These are phyloP conservation scores for Amblyornis subalaris DNA, from an alignment of 2,113 vertebrate species.

Conservation along the genomic window DNA sequence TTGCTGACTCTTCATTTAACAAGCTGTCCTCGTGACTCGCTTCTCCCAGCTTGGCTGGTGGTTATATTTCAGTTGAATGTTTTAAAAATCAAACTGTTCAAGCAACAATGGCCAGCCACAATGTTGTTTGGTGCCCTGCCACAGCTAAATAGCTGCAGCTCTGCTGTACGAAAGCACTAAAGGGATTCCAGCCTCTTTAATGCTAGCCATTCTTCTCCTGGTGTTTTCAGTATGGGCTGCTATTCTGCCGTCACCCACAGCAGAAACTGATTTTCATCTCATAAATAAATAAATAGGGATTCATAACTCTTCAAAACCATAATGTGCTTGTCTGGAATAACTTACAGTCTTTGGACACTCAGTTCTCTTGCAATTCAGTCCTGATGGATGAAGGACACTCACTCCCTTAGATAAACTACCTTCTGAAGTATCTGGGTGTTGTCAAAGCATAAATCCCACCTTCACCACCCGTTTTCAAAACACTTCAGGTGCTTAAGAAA, in stretches of 20 bases:
- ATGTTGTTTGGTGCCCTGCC: conserved; percentile 45
- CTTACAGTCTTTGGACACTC: not conserved
- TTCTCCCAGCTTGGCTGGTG: conserved; percentile 24
- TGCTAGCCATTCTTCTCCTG: conserved; percentile 21
- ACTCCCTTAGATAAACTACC: not conserved
- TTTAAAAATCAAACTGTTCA: conserved; percentile 65
- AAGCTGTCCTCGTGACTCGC: not conserved
- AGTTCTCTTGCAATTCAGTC: not conserved
- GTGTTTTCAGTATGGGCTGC: conserved; percentile 12
- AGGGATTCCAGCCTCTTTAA: conserved; percentile 34
- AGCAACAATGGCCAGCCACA: conserved; percentile 59
- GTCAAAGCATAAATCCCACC: not conserved
- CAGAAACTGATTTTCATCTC: conserved; percentile 39
- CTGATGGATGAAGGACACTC: not conserved
- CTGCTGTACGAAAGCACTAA: not conserved
- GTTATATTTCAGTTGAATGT: conserved; percentile 29
- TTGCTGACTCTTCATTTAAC: conserved; percentile 42
- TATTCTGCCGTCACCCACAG: conserved; percentile 17
- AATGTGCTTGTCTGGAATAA: conserved; percentile 14
- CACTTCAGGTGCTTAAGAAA: not conserved
- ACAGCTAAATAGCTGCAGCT: conserved; percentile 51
- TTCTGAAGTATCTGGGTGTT: not conserved
- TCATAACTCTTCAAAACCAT: conserved; percentile 14
- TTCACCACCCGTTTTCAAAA: not conserved
- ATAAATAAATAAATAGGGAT: conserved; percentile 35